Evolutionary conservation across 2,888 invertebrate genomes (phyloP).

Genomic region (Plebejus melissa): DNA sequence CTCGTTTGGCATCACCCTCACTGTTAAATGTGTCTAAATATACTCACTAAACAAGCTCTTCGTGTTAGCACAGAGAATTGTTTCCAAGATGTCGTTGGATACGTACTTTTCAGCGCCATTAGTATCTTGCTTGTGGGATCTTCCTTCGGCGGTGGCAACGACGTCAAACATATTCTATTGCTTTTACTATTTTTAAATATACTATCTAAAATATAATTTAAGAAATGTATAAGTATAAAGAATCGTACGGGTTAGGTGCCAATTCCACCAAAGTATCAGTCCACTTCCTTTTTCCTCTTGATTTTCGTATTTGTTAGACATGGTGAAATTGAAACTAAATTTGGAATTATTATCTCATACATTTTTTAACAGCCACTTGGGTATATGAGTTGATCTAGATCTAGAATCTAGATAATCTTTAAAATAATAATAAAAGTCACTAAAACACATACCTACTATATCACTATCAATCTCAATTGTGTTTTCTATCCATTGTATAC

Average conservation of each 20-base stretch:
- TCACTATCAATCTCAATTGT: conserved; percentile 57
- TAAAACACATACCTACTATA: conserved; percentile 51
- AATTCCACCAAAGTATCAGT: too few species aligned
- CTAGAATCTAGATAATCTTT: too few species aligned
- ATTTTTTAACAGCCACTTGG: too few species aligned
- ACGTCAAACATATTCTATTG: conserved; percentile 59
- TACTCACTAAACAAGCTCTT: conserved; percentile 63
- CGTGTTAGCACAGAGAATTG: conserved; percentile 62
- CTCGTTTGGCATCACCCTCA: not conserved
- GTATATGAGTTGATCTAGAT: too few species aligned
- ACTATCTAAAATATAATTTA: conserved; percentile 43
- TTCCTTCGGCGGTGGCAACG: conserved; percentile 61
- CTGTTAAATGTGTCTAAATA: conserved; percentile 14
- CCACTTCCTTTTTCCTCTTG: too few species aligned
- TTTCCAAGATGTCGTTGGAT: conserved; percentile 64
- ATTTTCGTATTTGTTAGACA: too few species aligned
- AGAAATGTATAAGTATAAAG: not conserved
- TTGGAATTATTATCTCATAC: too few species aligned
- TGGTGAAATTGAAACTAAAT: too few species aligned
- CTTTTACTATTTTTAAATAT: conserved; percentile 48
- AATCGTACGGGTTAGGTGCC: too few species aligned
- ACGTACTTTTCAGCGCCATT: conserved; percentile 64
- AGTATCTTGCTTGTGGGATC: conserved; percentile 65
- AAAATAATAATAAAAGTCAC: not conserved
- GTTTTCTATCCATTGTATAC: conserved; percentile 52